Conservation (phyloP, 2,797 vertebrate species). For the Gallirallus australis region DNA sequence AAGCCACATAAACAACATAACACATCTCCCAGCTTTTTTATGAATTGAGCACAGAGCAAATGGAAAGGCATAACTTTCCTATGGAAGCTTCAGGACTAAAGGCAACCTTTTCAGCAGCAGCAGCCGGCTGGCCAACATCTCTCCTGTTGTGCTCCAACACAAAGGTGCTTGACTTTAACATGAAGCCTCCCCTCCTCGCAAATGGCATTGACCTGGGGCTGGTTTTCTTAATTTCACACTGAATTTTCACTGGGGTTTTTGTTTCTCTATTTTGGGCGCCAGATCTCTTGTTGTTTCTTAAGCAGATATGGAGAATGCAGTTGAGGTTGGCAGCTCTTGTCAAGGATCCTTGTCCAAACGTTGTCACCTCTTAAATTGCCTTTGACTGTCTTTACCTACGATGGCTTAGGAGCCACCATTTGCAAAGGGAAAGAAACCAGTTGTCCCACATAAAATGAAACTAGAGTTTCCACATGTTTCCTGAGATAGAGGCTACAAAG, state of each 20-base stretch:
- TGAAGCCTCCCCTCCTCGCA: background rate
- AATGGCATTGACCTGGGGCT: background rate
- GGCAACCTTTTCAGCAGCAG: background rate
- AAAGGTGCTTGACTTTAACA: background rate
- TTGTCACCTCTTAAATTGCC: background rate
- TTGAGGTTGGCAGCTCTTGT: background rate
- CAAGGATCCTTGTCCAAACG: background rate
- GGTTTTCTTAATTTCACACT: background rate
- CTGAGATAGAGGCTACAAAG: background rate
- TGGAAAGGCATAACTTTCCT: background rate
- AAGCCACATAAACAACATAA: background rate
- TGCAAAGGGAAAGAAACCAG: background rate
- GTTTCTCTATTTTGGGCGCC: background rate
- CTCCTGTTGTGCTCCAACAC: background rate
- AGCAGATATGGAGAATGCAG: background rate
- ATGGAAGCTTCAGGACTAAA: background rate
- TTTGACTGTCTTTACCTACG: background rate
- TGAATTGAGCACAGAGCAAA: background rate
- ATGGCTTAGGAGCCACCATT: background rate
- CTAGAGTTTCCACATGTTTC: background rate
- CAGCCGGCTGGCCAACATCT: background rate
- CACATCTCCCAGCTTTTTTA: background rate
- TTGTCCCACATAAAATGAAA: background rate
- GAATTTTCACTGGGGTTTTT: background rate
- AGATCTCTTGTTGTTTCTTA: background rate